Evolutionary conservation across 2,888 invertebrate genomes (phyloP).

Genomic region (Hecatera dysodea): DNA sequence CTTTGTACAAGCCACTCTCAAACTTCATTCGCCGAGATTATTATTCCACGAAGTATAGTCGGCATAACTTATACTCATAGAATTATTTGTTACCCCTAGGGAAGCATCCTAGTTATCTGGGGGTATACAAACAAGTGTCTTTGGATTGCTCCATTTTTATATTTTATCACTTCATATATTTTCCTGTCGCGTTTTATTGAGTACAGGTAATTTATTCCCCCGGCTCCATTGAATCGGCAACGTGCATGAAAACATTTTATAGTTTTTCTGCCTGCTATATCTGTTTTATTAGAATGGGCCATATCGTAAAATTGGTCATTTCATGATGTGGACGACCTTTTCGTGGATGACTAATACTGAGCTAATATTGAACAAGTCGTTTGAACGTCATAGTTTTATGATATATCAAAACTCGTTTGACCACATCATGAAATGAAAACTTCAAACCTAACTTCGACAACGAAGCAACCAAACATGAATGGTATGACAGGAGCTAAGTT

Average conservation of each 20-base stretch:
- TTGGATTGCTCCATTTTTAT: slow-evolving; percentile 59
- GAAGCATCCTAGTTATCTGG: slow-evolving; percentile 60
- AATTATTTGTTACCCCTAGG: slow-evolving; percentile 72
- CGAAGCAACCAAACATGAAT: too few species aligned
- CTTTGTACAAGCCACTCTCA: slow-evolving; percentile 74
- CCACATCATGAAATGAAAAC: too few species aligned
- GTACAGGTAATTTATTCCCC: slow-evolving; percentile 51
- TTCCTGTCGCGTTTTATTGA: slow-evolving; percentile 54
- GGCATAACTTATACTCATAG: slow-evolving; percentile 77
- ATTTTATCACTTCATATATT: slow-evolving; percentile 66
- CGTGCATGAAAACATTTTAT: slow-evolving; percentile 45
- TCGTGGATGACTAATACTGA: too few species aligned
- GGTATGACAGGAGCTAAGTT: too few species aligned
- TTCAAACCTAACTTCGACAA: too few species aligned
- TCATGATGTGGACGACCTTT: too few species aligned
- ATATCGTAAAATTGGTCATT: too few species aligned
- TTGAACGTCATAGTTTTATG: too few species aligned
- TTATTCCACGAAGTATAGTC: slow-evolving; percentile 76
- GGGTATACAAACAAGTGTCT: slow-evolving; percentile 55
- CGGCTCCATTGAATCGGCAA: slow-evolving; percentile 40
- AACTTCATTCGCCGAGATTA: slow-evolving; percentile 75
- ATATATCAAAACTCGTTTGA: too few species aligned
- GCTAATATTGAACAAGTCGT: too few species aligned
- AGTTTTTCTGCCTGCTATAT: slow-evolving; percentile 33
- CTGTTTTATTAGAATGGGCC: slow-evolving; percentile 22